Evolutionary conservation across 2,113 vertebrate genomes (phyloP), one percentile per base, ranked within the genome.

Genomic region (Corythornis madagascariensis): DNA sequence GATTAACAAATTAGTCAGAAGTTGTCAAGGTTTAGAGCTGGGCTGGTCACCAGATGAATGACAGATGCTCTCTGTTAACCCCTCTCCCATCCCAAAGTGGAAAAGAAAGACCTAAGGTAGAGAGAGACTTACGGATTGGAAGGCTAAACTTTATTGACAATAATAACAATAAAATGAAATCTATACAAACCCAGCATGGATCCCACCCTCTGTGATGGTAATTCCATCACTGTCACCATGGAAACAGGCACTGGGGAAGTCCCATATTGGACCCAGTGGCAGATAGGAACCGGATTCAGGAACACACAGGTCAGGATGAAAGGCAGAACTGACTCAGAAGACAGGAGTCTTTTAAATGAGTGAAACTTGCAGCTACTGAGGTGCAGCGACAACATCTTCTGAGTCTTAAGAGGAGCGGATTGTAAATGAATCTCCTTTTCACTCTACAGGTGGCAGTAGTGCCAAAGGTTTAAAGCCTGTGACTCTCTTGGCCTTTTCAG

Each of bases 371-470:
- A 85, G 52, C 80, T 86, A 11, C 38, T 63, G 67, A 87, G 55
- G 53, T 64, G 8, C 40, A 64, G 61, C 72, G 70, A 16, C 77
- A 16, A 82, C 7, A 10, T 42, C 67, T 45, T 64, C 31, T 1
- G 4, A 77, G 28, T 53, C 24, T 33, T 35, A 55, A 38, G 56
- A 81, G 43, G 35, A 1, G 0, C 29, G 24, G 8, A 13, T 60
- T 83, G 47, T 86, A 33, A 59, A 18, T 86, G 22, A 10, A 33
- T 90, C 11, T 82, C 64, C 15, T 17, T 29, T 60, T 81, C 43
- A 2, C 35, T 83, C 96, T 79, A 3, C 90, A 95, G 97, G 69
- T 95, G 95, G 96, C 96, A 93, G 95, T 88, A 93, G 76, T 42
- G 72, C 31, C 81, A 89, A 89, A 88, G 50, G 33, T 63, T 91